Base-by-base conservation (phyloP, 37 sponge, comb jelly and placozoan species). In the Hormiphora californensis region DNA sequence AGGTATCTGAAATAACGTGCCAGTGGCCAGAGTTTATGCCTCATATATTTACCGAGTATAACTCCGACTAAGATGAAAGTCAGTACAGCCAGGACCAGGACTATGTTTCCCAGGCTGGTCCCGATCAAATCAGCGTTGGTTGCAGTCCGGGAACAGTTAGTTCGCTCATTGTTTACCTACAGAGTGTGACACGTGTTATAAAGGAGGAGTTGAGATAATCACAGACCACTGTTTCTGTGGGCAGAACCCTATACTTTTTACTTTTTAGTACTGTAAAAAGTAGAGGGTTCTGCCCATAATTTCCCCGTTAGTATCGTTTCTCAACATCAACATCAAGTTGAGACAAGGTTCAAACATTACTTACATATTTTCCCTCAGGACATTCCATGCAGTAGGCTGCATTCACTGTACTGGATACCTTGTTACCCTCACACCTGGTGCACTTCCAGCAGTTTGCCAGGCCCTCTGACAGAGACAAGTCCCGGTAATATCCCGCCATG, bases 1-100 rank as follows among this genome's bases (percentile, higher is more conserved):
- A n/a, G n/a, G n/a, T n/a, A n/a, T n/a, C n/a, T n/a, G n/a, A n/a
- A n/a, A n/a, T n/a, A n/a, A n/a, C n/a, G n/a, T n/a, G n/a, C n/a
- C n/a, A n/a, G n/a, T n/a, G n/a, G n/a, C n/a, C n/a, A n/a, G n/a
- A n/a, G n/a, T n/a, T n/a, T n/a, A n/a, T n/a, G n/a, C n/a, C n/a
- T n/a, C n/a, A n/a, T n/a, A n/a, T n/a, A n/a, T 17, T 57, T 41
- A 73, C 81, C 81, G 46, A 73, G 25, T 43, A 46, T 73, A 21
- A 73, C 1, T 23, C 17, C 17, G 11, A 73, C 23, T 4, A 73
- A 8, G 23, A 40, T 9, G 5, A 39, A 0, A 2, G 46, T 43
- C 5, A 73, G 12, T 1, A 41, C 0, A 21, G 12, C 81, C 39
- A 73, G 27, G 2, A n/a, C 43, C 19, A 73, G 81, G 5, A 73